Percentiles rank a stretch among this genome's conserved stretches.
These are phyloP conservation scores for Nomada fucata DNA, from an alignment of 2,888 invertebrate species.

Conservation along the genomic window DNA sequence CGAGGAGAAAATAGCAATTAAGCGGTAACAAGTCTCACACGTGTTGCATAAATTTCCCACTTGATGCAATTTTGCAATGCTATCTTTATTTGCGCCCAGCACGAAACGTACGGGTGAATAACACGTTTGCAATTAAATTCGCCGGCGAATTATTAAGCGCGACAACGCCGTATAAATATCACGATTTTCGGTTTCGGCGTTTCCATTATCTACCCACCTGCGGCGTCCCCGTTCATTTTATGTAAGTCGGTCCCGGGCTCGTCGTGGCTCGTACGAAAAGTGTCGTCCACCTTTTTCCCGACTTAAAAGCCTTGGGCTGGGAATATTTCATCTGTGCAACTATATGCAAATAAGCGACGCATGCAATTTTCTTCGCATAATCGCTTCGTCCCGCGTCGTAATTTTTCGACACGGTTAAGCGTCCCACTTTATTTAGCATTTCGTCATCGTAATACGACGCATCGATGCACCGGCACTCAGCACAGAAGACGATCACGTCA, in stretches of 20 bases:
- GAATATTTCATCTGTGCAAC: slow-evolving; percentile 23
- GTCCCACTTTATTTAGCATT: slow-evolving; percentile 42
- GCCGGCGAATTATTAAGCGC: not conserved
- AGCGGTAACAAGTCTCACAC: no score
- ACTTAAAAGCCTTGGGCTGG: not conserved
- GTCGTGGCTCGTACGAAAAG: not conserved
- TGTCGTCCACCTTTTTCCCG: slow-evolving; percentile 12
- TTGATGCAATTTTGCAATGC: no score
- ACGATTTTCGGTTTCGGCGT: not conserved
- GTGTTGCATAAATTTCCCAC: no score
- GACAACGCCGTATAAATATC: not conserved
- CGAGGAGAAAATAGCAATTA: no score
- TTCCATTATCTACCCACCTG: not conserved
- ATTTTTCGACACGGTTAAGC: slow-evolving; percentile 45
- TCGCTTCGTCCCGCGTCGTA: slow-evolving; percentile 36
- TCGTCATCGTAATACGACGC: slow-evolving; percentile 30
- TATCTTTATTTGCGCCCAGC: no score
- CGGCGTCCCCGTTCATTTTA: not conserved
- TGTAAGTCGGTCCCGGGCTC: not conserved
- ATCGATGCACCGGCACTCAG: not conserved
- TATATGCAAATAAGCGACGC: slow-evolving; percentile 39
- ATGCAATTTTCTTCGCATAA: slow-evolving; percentile 38
- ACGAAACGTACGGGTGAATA: no score
- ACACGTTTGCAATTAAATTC: no score
- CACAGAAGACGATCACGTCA: not conserved